These are phyloP conservation scores for Phasianus colchicus DNA, from an alignment of 2,113 vertebrate species.

Conservation along the genomic window DNA sequence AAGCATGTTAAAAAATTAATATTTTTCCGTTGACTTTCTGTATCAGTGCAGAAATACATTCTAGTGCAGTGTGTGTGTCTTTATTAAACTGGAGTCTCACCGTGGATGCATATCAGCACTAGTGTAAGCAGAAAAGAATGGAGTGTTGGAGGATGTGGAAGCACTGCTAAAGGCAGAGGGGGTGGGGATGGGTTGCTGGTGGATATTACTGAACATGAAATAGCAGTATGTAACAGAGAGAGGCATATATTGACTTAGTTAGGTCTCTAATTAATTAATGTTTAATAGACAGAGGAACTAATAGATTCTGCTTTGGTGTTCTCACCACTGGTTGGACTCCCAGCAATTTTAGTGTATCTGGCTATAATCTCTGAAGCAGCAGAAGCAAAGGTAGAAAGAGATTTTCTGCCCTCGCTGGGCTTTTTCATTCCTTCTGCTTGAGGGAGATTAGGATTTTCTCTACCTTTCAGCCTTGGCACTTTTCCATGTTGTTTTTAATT, in stretches of 20 bases:
- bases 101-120: neutral
- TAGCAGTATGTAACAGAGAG: neutral
- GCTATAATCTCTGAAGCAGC: neutral
- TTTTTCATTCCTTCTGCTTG: neutral
- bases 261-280: neutral
- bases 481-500: conserved; percentile 64
- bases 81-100: neutral
- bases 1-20: neutral
- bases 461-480: conserved; percentile 67
- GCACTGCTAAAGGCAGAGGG: neutral
- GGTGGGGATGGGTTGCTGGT: neutral
- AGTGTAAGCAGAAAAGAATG: neutral
- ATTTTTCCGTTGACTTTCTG: neutral
- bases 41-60: neutral
- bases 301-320: neutral
- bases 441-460: conserved; percentile 42
- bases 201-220: neutral
- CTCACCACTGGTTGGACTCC: neutral
- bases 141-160: neutral
- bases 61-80: neutral
- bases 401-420: neutral
- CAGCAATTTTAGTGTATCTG: neutral
- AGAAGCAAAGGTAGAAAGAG: neutral
- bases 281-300: neutral
- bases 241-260: neutral